These are phyloP conservation scores for Melanophora roralis DNA, from an alignment of 2,888 invertebrate genomes.

Conservation along the genomic window DNA sequence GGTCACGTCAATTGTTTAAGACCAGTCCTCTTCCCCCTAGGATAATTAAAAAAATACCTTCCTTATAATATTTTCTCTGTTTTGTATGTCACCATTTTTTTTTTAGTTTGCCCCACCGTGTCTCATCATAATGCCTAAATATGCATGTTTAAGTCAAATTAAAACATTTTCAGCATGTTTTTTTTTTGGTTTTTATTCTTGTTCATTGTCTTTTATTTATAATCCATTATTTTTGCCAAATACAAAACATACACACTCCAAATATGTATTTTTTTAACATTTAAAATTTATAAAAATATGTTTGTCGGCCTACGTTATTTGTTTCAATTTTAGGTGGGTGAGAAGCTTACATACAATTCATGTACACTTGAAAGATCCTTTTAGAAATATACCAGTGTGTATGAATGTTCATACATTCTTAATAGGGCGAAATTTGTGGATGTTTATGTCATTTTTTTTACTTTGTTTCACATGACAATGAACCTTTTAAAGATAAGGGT, in stretches of 20 bases:
- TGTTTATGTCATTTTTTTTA: not conserved
- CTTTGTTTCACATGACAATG: conserved; percentile 5
- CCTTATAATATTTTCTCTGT: too few species aligned
- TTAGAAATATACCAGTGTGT: not conserved
- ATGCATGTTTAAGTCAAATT: conserved; percentile 45
- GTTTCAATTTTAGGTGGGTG: not conserved
- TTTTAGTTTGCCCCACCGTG: not conserved
- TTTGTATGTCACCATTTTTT: too few species aligned
- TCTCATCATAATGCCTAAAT: not conserved
- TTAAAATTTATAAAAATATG: not conserved
- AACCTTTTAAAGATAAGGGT: conserved; percentile 16
- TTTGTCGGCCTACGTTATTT: too few species aligned
- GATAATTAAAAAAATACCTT: too few species aligned
- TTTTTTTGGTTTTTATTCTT: not conserved
- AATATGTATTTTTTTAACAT: conserved; percentile 14
- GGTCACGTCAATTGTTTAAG: too few species aligned
- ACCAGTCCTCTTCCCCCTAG: too few species aligned
- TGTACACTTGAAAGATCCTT: not conserved
- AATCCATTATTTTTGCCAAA: not conserved
- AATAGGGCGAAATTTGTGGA: not conserved
- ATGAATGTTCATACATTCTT: conserved; percentile 6
- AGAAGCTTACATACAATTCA: not conserved
- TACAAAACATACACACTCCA: conserved; percentile 5
- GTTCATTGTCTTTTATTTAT: not conserved
- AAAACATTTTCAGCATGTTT: conserved; percentile 30